Conservation (phyloP, 2,113 vertebrate genomes). For the Elephas maximus region DNA sequence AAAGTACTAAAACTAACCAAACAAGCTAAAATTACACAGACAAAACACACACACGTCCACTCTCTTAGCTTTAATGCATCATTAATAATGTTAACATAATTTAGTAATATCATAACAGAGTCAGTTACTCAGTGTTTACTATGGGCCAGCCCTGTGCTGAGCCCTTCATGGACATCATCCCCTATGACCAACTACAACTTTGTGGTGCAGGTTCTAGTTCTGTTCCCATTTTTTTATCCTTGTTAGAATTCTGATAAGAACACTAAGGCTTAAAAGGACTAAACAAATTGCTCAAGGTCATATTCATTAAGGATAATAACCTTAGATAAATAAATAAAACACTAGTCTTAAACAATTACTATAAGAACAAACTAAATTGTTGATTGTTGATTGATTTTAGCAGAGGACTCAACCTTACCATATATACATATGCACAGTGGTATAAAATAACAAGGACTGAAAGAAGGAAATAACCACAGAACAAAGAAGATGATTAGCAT, state of each 20-base stretch:
- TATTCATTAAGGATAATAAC: background rate
- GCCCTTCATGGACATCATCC: background rate
- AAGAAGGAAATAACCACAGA: slow-evolving; percentile 40
- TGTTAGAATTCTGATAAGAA: slow-evolving; percentile 51
- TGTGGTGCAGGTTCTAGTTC: background rate
- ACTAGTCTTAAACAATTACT: slow-evolving; percentile 44
- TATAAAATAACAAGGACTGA: slow-evolving; percentile 39
- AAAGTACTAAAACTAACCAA: slow-evolving; percentile 11
- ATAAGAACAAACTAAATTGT: slow-evolving; percentile 1
- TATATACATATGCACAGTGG: background rate
- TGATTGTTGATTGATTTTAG: slow-evolving; percentile 30
- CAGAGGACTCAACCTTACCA: background rate
- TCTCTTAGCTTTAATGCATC: background rate
- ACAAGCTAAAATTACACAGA: background rate
- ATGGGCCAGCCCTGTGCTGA: background rate
- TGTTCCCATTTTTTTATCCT: background rate
- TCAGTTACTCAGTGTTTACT: background rate
- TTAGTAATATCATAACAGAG: background rate
- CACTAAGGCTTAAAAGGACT: background rate
- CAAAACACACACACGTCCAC: background rate
- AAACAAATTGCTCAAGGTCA: slow-evolving; percentile 33
- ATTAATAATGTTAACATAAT: background rate
- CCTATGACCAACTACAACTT: background rate
- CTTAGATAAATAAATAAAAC: slow-evolving; percentile 51
- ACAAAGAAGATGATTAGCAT: slow-evolving; percentile 29